Base-by-base conservation (phyloP, 2,113 vertebrate genomes). In the Larimichthys crocea region DNA sequence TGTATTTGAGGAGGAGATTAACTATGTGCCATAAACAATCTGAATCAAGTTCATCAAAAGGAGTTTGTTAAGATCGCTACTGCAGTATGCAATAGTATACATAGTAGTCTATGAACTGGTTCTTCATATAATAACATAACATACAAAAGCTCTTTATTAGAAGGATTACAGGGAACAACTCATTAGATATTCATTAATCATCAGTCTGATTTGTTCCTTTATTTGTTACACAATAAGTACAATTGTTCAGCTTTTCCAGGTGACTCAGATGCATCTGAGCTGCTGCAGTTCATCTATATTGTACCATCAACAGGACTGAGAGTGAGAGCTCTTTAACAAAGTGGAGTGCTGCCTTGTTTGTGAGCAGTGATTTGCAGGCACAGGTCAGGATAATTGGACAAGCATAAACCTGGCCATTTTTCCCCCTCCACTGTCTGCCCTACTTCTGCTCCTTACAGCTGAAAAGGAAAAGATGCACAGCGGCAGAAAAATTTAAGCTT, bases 331-430 rank as follows among this genome's bases (percentile, higher is more conserved):
- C 50, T 76, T 63, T 53, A 49, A 24, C 17, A 61, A 57, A 69
- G 62, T 69, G 56, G 17, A 50, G 80, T 11, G 2, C 24, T 56
- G 60, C 14, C 40, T 61, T 40, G 44, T 71, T 84, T 86, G 53
- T 74, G 12, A 80, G 50, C 15, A 73, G 44, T 79, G 57, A 74
- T 74, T 89, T 78, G 14, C 71, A 68, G 46, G 11, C 52, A 15
- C 70, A 71, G 87, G 74, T 84, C 82, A 75, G 22, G 8, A 72
- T 75, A 76, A 90, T 71, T 86, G 66, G 66, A 66, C 10, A 10
- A 56, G 66, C 49, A 67, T 60, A 42, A 42, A 48, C 59, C 0
- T 60, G 35, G 8, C 8, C 55, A 19, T 15, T 42, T 78, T 83
- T 74, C 15, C 20, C 31, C 11, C 5, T 64, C 10, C 14, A 4